Evolutionary conservation across 2,888 invertebrate genomes (phyloP), one percentile per base, ranked within the genome.

Genomic region (Gastracanthus pulcherrimus): DNA sequence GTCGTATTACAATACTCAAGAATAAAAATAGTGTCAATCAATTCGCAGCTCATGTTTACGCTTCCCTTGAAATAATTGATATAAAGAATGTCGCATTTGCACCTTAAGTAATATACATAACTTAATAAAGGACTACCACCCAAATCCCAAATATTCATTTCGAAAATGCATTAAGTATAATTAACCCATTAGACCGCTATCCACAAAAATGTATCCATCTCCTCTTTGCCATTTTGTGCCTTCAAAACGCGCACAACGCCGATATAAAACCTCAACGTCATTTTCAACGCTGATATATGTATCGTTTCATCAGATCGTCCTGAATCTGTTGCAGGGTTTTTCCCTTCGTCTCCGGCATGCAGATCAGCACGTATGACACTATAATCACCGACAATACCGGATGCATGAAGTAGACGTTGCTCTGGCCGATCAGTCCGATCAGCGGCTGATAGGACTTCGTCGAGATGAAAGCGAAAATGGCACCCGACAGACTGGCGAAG

Each of bases 301-400:
- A 81, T 31, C 81, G 81, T 38, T 78, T 78, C 9, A 70, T 64
- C 16, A 82, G 41, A 45, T 71, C 66, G n/a, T 80, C 81, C 36
- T 84, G 82, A 29, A 85, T 84, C 45, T 85, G 72, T 64, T 87
- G 85, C 4, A 89, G 60, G 0, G 87, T 87, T 66, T 89, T 90
- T 3, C 89, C 89, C 72, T 87, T 89, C 2, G 89, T 89, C 69
- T 89, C 89, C 6, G 88, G 89, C 26, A 90, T 62, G 51, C 67
- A 81, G 19, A 76, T 58, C 5, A 83, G 23, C 0, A 80, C 81
- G 31, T 83, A 84, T 0, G 83, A 64, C 0, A 84, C 38, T 1
- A 83, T 48, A 1, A 80, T 38, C 1, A 83, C 9, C 80, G 88
- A 87, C 26, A 87, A 36, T 3, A 58, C 1, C 6, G 84, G 86